Evolutionary conservation across 2,888 invertebrate species (phyloP).

Genomic region (Mythimna ferrago): DNA sequence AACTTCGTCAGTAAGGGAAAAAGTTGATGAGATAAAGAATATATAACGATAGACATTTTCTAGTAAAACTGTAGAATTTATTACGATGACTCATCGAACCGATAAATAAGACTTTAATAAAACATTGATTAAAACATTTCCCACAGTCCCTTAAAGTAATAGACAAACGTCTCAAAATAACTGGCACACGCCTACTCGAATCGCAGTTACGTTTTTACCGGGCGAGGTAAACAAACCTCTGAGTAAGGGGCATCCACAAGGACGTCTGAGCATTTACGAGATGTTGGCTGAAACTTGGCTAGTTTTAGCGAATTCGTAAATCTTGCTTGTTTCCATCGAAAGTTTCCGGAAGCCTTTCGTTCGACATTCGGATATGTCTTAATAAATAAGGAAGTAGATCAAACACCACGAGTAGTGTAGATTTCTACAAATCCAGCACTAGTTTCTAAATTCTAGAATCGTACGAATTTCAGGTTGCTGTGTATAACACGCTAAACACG

Average conservation of each 20-base stretch:
- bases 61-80: conserved; percentile 12
- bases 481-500: conserved; percentile 44
- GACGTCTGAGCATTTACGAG: conserved; percentile 49
- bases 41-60: neutral
- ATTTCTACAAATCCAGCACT: neutral
- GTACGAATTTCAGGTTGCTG: neutral
- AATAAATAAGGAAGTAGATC: neutral
- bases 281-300: conserved; percentile 39
- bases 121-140: conserved; percentile 4
- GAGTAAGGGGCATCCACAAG: conserved; percentile 61
- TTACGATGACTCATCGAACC: conserved; percentile 9
- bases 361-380: neutral
- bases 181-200: conserved; percentile 66
- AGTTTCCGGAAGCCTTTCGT: conserved; percentile 7
- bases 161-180: conserved; percentile 63
- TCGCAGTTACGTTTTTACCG: conserved; percentile 62
- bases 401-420: conserved; percentile 2
- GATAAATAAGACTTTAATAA: conserved; percentile 14
- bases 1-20: neutral
- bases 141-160: conserved; percentile 23
- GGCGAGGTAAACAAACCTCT: conserved; percentile 73
- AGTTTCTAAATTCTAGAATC: conserved; percentile 3
- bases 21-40: neutral
- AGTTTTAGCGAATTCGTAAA: conserved; percentile 21
- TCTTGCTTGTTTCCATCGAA: conserved; percentile 13